These are phyloP conservation scores for Amblyornis subalaris DNA, from an alignment of 2,113 vertebrate species.

Conservation along the genomic window DNA sequence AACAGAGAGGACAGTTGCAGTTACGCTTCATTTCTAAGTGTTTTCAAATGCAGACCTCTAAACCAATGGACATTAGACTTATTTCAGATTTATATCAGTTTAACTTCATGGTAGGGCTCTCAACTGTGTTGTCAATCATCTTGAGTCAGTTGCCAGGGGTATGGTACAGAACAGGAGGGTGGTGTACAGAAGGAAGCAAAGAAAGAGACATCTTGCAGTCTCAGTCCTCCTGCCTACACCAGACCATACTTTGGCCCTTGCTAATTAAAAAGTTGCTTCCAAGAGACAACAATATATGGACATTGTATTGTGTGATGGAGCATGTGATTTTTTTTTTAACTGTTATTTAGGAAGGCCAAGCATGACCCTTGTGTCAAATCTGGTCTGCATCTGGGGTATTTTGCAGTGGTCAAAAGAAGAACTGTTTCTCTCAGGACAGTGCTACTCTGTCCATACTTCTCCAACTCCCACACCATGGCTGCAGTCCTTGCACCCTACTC, in stretches of 20 bases:
- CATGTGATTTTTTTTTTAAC: neutral
- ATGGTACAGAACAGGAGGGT: neutral
- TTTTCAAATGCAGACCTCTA: neutral
- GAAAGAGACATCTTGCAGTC: neutral
- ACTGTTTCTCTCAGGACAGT: neutral
- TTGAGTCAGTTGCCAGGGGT: neutral
- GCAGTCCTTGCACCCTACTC: neutral
- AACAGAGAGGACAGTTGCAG: neutral
- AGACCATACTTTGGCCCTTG: neutral
- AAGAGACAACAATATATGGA: neutral
- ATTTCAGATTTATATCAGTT: constrained; percentile 27
- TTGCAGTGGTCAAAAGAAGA: neutral
- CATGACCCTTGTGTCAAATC: neutral
- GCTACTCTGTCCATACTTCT: neutral
- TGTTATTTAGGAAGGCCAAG: neutral
- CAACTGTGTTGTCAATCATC: neutral
- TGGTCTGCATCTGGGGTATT: neutral
- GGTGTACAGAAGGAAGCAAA: neutral
- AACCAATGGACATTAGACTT: neutral
- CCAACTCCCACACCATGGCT: neutral
- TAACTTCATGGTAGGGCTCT: neutral
- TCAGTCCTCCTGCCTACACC: neutral
- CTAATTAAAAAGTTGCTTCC: neutral
- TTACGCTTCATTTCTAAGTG: neutral
- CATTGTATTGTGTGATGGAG: neutral